phyloP scores from a whole-genome alignment of 2,888 invertebrate genomes.

The Lomographa bimaculata region DNA sequence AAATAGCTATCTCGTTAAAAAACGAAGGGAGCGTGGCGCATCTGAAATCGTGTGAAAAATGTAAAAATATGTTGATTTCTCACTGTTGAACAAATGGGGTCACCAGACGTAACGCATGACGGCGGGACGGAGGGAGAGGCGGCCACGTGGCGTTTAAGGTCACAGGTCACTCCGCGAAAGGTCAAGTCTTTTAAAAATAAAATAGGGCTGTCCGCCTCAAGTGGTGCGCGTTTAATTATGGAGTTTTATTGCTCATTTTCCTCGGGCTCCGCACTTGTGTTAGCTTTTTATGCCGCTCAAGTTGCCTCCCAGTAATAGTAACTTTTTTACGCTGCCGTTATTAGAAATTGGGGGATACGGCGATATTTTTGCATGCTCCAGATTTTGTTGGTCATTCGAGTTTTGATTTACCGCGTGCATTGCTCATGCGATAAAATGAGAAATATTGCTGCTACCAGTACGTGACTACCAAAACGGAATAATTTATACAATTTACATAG shows the following conservation, averaged over 20 bases:
- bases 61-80: conserved; percentile 50
- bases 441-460: conserved; percentile 4
- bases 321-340: conserved; percentile 17
- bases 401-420: conserved; percentile 2
- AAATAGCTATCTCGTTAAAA: too few relatives aligned
- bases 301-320: conserved; percentile 7
- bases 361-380: conserved; percentile 4
- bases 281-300: conserved; percentile 17
- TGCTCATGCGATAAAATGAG: conserved; percentile 2
- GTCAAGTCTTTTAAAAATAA: conserved; percentile 51
- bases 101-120: conserved; percentile 40
- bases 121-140: conserved; percentile 38
- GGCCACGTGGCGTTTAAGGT: conserved; percentile 70
- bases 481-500: conserved; percentile 3
- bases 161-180: conserved; percentile 63
- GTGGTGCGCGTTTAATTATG: conserved; percentile 25
- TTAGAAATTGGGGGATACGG: conserved; percentile 6
- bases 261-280: conserved; percentile 16
- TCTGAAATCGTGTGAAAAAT: conserved; percentile 49
- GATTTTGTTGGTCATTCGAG: not conserved
- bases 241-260: conserved; percentile 24
- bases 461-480: not conserved
- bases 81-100: conserved; percentile 52
- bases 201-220: conserved; percentile 45
- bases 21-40: conserved; percentile 41